Percentiles rank a stretch among this genome's conserved stretches.
These are phyloP conservation scores for Coecobrya sp. DNA, from an alignment of 2,888 invertebrate species.

Conservation along the genomic window DNA sequence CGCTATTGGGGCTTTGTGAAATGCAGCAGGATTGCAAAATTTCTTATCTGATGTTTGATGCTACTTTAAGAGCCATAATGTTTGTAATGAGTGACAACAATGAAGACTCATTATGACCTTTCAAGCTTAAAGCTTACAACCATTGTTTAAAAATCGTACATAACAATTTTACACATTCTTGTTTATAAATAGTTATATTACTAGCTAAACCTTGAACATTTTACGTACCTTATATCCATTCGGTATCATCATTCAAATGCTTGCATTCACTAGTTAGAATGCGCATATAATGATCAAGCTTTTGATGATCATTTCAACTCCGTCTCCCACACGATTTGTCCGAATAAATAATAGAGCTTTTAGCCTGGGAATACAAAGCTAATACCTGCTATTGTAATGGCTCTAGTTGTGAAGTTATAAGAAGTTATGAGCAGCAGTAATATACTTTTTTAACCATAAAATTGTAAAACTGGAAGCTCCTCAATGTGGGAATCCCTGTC, in stretches of 20 bases:
- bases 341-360: conserved; percentile 16
- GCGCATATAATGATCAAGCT: conserved; percentile 1
- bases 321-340: neutral
- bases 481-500: conserved; percentile 62
- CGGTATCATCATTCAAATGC: neutral
- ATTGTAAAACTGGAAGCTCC: conserved; percentile 51
- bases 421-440: neutral
- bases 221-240: no score
- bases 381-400: neutral
- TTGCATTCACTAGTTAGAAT: neutral
- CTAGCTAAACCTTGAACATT: neutral
- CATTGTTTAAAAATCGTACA: conserved; percentile 41
- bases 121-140: conserved; percentile 17
- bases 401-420: neutral
- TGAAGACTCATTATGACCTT: conserved; percentile 36
- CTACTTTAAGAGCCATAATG: conserved; percentile 12
- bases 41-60: conserved; percentile 30
- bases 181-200: neutral
- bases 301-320: neutral
- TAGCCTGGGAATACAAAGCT: conserved; percentile 18
- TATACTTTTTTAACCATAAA: conserved; percentile 20
- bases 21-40: neutral
- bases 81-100: conserved; percentile 32
- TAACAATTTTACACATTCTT: neutral
- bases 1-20: neutral